phyloP scores from a whole-genome alignment of 2,113 vertebrate genomes.

The Chascanopsetta lugubris region DNA sequence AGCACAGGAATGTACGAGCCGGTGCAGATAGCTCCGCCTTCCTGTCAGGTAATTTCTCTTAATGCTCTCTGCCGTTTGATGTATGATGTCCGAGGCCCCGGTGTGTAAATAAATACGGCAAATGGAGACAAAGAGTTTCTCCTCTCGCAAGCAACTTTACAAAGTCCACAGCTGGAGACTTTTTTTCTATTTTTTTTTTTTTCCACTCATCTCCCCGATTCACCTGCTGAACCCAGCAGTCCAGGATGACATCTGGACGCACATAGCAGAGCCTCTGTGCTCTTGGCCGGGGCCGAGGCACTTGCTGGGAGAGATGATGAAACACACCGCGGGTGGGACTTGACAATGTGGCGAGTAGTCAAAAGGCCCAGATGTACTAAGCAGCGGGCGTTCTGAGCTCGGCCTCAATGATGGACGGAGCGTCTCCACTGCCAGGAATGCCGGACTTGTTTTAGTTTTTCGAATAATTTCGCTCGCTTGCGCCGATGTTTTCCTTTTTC shows the following conservation, averaged over 20 bases:
- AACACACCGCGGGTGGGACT: slow-evolving; percentile 72
- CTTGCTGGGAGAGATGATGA: slow-evolving; percentile 75
- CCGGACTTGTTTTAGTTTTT: slow-evolving; percentile 50
- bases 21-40: slow-evolving; percentile 53
- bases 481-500: slow-evolving; percentile 5
- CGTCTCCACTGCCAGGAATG: slow-evolving; percentile 68
- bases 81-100: slow-evolving; percentile 14
- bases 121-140: slow-evolving; percentile 34
- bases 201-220: slow-evolving; percentile 42
- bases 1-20: slow-evolving; percentile 66
- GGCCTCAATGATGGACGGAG: slow-evolving; percentile 64
- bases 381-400: slow-evolving; percentile 60
- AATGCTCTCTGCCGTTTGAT: slow-evolving; percentile 40
- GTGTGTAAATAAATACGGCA: slow-evolving; percentile 48
- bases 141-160: slow-evolving; percentile 19
- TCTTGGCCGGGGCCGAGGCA: slow-evolving; percentile 53
- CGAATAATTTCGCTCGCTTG: slow-evolving; percentile 32
- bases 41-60: slow-evolving; percentile 65
- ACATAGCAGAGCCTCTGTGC: slow-evolving; percentile 54
- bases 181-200: slow-evolving; percentile 23
- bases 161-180: slow-evolving; percentile 16
- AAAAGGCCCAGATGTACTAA: slow-evolving; percentile 73
- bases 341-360: slow-evolving; percentile 73
- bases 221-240: slow-evolving; percentile 72
- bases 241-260: slow-evolving; percentile 71